A percentile compares a stretch with the other conserved stretches of the same genome.
Conservation (phyloP, 2,888 invertebrate species). For the Drosophila vallismaia region DNA sequence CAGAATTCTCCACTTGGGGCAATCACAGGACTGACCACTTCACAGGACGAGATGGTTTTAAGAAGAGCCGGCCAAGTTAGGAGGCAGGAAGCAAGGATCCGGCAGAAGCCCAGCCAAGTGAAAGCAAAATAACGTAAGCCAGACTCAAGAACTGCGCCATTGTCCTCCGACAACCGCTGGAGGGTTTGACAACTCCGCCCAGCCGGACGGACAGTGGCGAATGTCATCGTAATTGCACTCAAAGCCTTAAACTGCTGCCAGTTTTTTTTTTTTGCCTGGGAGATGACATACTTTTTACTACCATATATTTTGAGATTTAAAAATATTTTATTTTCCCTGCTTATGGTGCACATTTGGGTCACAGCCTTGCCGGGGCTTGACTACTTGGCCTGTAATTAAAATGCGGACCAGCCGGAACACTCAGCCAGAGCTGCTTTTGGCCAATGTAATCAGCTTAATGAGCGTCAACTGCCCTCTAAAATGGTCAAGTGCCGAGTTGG, state of each 20-base stretch:
- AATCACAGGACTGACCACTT: conserved; percentile 62
- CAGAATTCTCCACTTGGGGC: conserved; percentile 41
- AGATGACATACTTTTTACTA: conserved; percentile 37
- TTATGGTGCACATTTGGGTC: conserved; percentile 52
- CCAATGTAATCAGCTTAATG: conserved; percentile 50
- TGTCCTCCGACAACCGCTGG: conserved; percentile 35
- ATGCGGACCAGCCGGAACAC: conserved; percentile 14
- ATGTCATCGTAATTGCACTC: conserved; percentile 35
- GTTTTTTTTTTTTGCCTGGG: not conserved
- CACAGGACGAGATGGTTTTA: conserved; percentile 28
- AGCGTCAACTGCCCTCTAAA: conserved; percentile 41
- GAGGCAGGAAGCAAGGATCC: conserved; percentile 1
- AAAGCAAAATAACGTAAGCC: conserved; percentile 27
- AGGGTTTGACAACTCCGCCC: conserved; percentile 16
- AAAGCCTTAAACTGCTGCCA: conserved; percentile 35
- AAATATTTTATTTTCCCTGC: conserved; percentile 10
- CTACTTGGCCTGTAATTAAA: conserved; percentile 49
- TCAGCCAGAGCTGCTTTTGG: conserved; percentile 9
- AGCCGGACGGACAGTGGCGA: conserved; percentile 21
- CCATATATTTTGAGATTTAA: conserved; percentile 44
- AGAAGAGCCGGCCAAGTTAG: not conserved
- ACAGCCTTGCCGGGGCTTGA: conserved; percentile 25
- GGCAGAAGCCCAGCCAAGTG: not conserved
- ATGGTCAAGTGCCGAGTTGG: conserved; percentile 32
- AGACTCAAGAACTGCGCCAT: conserved; percentile 29